Percentiles rank a stretch among this genome's conserved stretches.
phyloP scores from a whole-genome alignment of 2,113 vertebrate genomes.

The Eulemur rufifrons region DNA sequence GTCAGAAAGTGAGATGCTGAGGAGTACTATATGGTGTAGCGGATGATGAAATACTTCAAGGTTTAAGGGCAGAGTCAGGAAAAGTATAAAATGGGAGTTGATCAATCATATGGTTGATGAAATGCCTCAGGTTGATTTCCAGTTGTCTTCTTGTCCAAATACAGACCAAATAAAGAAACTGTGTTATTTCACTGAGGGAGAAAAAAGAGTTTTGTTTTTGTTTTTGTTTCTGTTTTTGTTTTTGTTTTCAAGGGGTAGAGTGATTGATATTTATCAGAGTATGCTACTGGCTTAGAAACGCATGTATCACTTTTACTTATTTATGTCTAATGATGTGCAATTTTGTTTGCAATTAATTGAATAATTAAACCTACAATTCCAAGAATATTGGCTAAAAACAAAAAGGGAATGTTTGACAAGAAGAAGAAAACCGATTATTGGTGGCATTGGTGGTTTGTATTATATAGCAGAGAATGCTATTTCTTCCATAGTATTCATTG shows the following conservation, averaged over 20 bases:
- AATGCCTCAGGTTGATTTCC: neutral
- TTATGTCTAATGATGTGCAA: neutral
- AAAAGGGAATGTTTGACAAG: neutral
- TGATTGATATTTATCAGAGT: neutral
- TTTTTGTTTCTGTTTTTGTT: neutral
- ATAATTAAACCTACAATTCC: neutral
- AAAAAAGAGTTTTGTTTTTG: neutral
- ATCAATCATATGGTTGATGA: neutral
- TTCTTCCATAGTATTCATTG: neutral
- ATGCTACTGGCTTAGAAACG: neutral
- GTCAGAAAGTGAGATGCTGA: neutral
- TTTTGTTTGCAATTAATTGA: neutral
- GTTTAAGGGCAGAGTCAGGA: neutral
- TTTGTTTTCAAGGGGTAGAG: neutral
- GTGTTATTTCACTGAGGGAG: neutral
- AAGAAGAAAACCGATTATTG: neutral
- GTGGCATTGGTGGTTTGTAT: neutral
- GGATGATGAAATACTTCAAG: neutral
- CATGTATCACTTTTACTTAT: neutral
- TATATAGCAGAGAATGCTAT: neutral
- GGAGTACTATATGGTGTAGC: rapidly evolving
- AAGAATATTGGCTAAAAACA: neutral
- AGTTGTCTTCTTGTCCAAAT: neutral
- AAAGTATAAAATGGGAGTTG: neutral
- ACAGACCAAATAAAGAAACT: neutral